A percentile compares a stretch with the other conserved stretches of the same genome.
Conservation (phyloP, 2,888 invertebrate genomes). For the Chelonus formosanus region DNA sequence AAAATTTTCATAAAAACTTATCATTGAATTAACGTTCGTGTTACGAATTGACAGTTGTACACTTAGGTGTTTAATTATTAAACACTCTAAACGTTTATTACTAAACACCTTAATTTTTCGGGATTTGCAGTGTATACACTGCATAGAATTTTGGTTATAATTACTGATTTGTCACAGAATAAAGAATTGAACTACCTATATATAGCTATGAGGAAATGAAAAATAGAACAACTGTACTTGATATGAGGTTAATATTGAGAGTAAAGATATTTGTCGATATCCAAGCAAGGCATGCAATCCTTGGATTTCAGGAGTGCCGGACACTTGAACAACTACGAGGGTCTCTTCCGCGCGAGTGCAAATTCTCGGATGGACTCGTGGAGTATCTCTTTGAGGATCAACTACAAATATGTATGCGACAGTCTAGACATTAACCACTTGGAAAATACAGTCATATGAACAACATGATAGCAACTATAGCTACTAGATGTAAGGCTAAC, state of each 20-base stretch:
- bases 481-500: not conserved
- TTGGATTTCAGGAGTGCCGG: conserved; percentile 11
- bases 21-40: no score
- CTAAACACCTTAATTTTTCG: no score
- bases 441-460: not conserved
- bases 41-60: no score
- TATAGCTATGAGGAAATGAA: conserved; percentile 7
- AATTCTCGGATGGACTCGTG: conserved; percentile 18
- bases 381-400: conserved; percentile 8
- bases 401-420: not conserved
- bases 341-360: conserved; percentile 27
- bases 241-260: conserved; percentile 16
- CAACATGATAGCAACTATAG: not conserved
- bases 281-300: conserved; percentile 18
- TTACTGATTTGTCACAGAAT: no score
- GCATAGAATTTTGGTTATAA: no score
- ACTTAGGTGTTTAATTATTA: no score
- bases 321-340: conserved; percentile 27
- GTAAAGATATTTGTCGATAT: conserved; percentile 22
- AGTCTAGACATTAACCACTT: not conserved
- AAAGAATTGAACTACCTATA: not conserved
- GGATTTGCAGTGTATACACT: no score
- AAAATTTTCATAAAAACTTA: no score
- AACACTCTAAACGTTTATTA: no score
- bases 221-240: conserved; percentile 8